Percentiles rank a stretch among this genome's conserved stretches.
phyloP scores from a whole-genome alignment of 2,888 invertebrate genomes.

The Mantis religiosa region DNA sequence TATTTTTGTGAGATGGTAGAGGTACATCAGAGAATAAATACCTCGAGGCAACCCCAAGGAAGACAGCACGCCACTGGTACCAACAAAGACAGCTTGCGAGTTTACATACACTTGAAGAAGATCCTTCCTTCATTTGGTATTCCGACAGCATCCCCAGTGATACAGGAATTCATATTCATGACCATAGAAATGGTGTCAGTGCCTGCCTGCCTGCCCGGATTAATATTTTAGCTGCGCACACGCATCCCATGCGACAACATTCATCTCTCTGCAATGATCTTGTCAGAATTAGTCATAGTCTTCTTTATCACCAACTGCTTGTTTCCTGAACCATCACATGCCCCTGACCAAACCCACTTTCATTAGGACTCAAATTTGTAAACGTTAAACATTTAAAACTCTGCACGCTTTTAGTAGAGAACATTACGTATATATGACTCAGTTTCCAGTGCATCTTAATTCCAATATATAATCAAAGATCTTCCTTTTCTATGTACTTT shows the following conservation, averaged over 20 bases:
- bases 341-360: too few species aligned
- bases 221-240: neutral
- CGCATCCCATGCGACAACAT: neutral
- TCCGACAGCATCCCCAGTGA: neutral
- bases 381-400: too few species aligned
- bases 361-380: too few species aligned
- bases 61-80: neutral
- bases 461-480: too few species aligned
- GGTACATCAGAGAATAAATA: too few species aligned
- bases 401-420: too few species aligned
- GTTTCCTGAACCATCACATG: neutral
- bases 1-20: too few species aligned
- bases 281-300: neutral
- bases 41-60: too few species aligned
- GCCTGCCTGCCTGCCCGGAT: neutral
- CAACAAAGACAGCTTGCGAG: neutral
- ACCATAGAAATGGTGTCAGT: neutral
- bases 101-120: neutral
- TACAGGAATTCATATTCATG: neutral
- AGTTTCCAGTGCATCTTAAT: too few species aligned
- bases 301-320: neutral
- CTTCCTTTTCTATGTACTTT: too few species aligned
- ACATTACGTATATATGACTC: too few species aligned
- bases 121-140: neutral
- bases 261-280: neutral